Percentiles rank a stretch among this genome's conserved stretches.
phyloP scores from a whole-genome alignment of 2,888 invertebrate genomes.

The Dascillus cervinus region DNA sequence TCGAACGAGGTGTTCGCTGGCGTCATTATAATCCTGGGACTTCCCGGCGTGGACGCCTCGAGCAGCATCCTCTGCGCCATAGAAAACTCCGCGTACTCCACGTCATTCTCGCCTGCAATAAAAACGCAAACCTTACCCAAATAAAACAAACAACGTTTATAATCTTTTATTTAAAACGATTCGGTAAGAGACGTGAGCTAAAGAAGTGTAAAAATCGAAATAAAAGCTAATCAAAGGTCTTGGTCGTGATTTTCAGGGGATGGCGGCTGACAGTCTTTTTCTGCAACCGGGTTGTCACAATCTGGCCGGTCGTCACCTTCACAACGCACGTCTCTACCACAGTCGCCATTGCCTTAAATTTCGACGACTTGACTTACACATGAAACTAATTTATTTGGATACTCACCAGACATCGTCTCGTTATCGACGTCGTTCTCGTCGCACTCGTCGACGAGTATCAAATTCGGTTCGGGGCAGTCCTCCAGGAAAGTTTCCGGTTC shows the following conservation, averaged over 20 bases:
- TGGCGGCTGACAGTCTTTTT: slow-evolving; percentile 29
- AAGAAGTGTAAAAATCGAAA: no score
- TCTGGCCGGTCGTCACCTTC: slow-evolving; percentile 19
- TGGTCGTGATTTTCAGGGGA: slow-evolving; percentile 17
- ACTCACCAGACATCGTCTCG: slow-evolving; percentile 72
- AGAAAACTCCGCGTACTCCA: slow-evolving; percentile 54
- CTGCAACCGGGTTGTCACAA: slow-evolving; percentile 30
- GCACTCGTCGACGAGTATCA: slow-evolving; percentile 54
- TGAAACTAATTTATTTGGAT: no score
- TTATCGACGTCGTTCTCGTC: slow-evolving; percentile 85
- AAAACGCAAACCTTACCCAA: slow-evolving; percentile 10
- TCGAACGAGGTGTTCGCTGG: slow-evolving; percentile 32
- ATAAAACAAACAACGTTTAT: no score
- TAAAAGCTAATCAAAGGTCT: no score
- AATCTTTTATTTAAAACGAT: no score
- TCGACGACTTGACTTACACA: slow-evolving; percentile 10
- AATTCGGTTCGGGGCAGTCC: slow-evolving; percentile 46
- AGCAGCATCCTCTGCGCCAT: slow-evolving; percentile 42
- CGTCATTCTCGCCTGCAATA: slow-evolving; percentile 56
- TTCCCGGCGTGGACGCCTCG: slow-evolving; percentile 27
- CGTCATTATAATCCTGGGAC: slow-evolving; percentile 21
- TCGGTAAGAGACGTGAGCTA: no score
- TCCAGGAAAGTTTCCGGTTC: slow-evolving; percentile 59
- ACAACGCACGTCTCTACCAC: slow-evolving; percentile 19
- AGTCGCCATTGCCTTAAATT: slow-evolving; percentile 29